Percentiles rank a stretch among this genome's conserved stretches.
Conservation (phyloP, 2,888 invertebrate species). For the Apodemia mormo region DNA sequence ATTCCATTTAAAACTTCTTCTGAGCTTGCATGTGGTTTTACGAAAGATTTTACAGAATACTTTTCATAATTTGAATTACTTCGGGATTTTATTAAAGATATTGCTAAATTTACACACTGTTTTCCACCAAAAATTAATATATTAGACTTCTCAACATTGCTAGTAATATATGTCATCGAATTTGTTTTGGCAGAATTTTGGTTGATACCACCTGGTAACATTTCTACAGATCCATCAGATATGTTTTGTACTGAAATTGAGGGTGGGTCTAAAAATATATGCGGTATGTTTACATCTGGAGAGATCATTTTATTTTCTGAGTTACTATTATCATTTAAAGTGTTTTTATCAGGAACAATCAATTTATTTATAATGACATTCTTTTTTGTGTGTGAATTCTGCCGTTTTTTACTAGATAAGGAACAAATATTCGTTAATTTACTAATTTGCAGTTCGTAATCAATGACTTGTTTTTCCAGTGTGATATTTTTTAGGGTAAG, state of each 20-base stretch:
- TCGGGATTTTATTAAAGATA: conserved; percentile 3
- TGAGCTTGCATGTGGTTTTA: background rate
- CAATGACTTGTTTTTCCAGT: background rate
- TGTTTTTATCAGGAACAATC: too few relatives aligned
- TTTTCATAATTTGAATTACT: background rate
- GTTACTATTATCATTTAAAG: too few relatives aligned
- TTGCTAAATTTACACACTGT: background rate
- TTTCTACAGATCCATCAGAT: background rate
- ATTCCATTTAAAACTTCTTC: background rate
- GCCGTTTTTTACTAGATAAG: background rate
- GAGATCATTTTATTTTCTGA: too few relatives aligned
- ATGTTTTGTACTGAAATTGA: background rate
- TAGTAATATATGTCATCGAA: background rate
- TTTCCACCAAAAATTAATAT: background rate
- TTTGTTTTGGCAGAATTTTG: background rate
- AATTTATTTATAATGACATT: too few relatives aligned
- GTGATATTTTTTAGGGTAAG: background rate
- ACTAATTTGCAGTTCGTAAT: background rate
- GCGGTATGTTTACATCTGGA: too few relatives aligned
- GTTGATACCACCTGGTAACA: background rate
- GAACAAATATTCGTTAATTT: background rate
- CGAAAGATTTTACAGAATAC: background rate
- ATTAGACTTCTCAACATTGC: background rate
- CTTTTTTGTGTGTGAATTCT: too few relatives aligned
- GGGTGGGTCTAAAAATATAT: too few relatives aligned